phyloP scores from a whole-genome alignment of 2,797 vertebrate genomes.

The Microchirus variegatus region DNA sequence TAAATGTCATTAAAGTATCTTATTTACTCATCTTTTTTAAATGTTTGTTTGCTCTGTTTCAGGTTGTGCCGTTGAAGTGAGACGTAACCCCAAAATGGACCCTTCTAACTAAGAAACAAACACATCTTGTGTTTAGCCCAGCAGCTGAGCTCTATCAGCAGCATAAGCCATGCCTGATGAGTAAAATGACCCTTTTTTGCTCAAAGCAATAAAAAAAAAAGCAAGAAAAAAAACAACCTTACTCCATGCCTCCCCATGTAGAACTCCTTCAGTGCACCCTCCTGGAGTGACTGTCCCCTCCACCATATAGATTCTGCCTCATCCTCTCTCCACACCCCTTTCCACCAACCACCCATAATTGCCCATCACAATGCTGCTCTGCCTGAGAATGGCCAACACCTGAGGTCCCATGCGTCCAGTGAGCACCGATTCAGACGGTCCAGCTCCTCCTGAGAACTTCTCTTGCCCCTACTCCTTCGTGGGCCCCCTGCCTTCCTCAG shows the following conservation, averaged over 20 bases:
- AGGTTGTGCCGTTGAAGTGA: constrained; percentile 91
- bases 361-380: constrained; percentile 84
- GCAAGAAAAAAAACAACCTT: constrained; percentile 42
- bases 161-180: constrained; percentile 89
- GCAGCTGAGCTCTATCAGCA: constrained; percentile 85
- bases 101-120: constrained; percentile 80
- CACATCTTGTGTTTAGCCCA: constrained; percentile 83
- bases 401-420: constrained; percentile 95
- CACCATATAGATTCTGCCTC: constrained; percentile 77
- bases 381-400: constrained; percentile 89
- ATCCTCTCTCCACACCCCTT: constrained; percentile 67
- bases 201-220: constrained; percentile 83
- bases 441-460: constrained; percentile 92
- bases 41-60: constrained; percentile 64
- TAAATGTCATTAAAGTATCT: neutral
- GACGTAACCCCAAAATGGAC: constrained; percentile 89
- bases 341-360: constrained; percentile 55
- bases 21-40: neutral
- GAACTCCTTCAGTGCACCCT: constrained; percentile 83
- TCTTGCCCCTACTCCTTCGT: constrained; percentile 84
- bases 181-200: constrained; percentile 85
- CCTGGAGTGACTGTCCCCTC: constrained; percentile 86
- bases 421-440: constrained; percentile 91
- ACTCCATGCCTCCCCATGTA: constrained; percentile 89
- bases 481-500: constrained; percentile 87